Evolutionary conservation across 2,888 invertebrate species (phyloP).

Genomic region (Pedicia rivosa): DNA sequence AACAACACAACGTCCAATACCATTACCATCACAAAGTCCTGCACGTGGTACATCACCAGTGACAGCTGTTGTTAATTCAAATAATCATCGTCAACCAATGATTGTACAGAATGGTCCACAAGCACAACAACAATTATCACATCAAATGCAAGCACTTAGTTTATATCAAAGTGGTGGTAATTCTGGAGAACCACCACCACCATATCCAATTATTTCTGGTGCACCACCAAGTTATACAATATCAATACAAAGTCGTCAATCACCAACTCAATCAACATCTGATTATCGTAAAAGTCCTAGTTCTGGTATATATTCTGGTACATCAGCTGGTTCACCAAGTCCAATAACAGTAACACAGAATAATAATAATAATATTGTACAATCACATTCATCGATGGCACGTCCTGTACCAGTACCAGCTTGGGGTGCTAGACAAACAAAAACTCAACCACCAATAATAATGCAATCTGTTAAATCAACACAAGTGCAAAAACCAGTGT

Average conservation of each 20-base stretch:
- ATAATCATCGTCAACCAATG: conserved; percentile 34
- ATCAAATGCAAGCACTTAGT: conserved; percentile 75
- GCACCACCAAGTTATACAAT: conserved; percentile 76
- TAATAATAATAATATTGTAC: no score
- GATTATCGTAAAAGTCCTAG: conserved; percentile 76
- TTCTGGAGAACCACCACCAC: conserved; percentile 50
- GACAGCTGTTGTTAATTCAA: conserved; percentile 40
- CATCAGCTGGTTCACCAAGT: conserved; percentile 70
- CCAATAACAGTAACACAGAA: conserved; percentile 56
- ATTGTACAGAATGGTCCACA: conserved; percentile 67
- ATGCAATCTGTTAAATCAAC: conserved; percentile 96
- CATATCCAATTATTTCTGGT: conserved; percentile 45
- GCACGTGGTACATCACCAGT: conserved; percentile 59
- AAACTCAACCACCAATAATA: conserved; percentile 83
- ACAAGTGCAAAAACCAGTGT: conserved; percentile 84
- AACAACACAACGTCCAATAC: conserved; percentile 34
- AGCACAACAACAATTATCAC: conserved; percentile 70
- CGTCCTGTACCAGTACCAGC: conserved; percentile 70
- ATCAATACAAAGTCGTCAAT: conserved; percentile 74
- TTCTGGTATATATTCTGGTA: conserved; percentile 72
- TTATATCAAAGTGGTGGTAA: conserved; percentile 49
- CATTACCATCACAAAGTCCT: conserved; percentile 38
- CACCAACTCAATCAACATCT: conserved; percentile 60
- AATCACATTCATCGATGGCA: conserved; percentile 46
- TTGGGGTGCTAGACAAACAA: conserved; percentile 70